phyloP scores from a whole-genome alignment of 2,888 invertebrate species.

The Macrophya alboannulata region DNA sequence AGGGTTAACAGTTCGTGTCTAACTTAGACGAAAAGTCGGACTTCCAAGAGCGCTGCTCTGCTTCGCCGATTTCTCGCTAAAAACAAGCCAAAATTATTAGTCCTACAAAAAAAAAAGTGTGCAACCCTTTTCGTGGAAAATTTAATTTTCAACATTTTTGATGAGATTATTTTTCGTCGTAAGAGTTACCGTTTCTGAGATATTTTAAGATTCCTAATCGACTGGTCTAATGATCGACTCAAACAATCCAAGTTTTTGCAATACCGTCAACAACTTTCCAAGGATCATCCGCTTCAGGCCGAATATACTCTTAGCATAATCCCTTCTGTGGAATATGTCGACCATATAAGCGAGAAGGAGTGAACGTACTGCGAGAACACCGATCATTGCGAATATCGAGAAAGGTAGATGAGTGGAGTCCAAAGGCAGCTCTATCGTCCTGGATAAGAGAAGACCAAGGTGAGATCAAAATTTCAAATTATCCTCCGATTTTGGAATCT shows the following conservation, averaged over 20 bases:
- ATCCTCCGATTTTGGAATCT: not conserved
- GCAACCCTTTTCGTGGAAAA: not conserved
- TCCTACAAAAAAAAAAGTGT: not conserved
- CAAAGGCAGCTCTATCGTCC: not conserved
- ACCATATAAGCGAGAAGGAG: conserved; percentile 41
- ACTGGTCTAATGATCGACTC: not conserved
- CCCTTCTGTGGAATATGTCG: conserved; percentile 27
- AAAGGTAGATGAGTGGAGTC: not conserved
- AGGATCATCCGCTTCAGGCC: conserved; percentile 15
- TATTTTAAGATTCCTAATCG: not conserved
- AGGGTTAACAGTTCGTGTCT: too few species aligned
- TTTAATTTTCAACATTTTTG: not conserved
- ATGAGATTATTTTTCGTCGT: not conserved
- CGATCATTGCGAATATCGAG: conserved; percentile 24
- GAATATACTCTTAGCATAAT: conserved; percentile 44
- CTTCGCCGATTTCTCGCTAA: not conserved
- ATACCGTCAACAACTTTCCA: conserved; percentile 24
- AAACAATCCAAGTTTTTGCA: too few species aligned
- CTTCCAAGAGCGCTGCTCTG: not conserved
- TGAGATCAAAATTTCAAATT: not conserved
- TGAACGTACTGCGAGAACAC: conserved; percentile 21
- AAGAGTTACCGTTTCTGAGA: not conserved
- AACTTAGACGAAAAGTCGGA: not conserved
- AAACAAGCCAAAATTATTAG: not conserved
- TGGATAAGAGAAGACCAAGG: not conserved